Percentiles rank a stretch among this genome's conserved stretches.
These are phyloP conservation scores for Rhamnusium bicolor DNA, from an alignment of 2,888 invertebrate species.

Conservation along the genomic window DNA sequence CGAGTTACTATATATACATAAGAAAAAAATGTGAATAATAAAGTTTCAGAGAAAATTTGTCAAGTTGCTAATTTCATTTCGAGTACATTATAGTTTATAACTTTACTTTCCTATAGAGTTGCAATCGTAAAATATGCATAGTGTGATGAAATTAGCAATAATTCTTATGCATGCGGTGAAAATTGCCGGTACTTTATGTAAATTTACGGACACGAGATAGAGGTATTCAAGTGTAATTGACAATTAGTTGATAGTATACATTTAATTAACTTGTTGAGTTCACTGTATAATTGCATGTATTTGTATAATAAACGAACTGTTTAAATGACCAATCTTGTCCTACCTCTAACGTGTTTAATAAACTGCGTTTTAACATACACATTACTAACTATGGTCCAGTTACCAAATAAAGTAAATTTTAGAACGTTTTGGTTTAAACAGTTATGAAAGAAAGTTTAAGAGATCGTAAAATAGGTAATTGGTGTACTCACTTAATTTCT, in stretches of 20 bases:
- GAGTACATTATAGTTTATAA: background rate
- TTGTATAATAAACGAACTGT: background rate
- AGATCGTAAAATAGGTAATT: no score
- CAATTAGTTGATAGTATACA: conserved; percentile 26
- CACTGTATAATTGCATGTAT: background rate
- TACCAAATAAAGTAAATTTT: no score
- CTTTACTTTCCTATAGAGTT: background rate
- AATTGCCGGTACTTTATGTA: background rate
- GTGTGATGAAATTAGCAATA: background rate
- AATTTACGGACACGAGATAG: conserved; percentile 2
- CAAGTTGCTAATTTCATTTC: background rate
- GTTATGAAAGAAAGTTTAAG: no score
- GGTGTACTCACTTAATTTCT: no score
- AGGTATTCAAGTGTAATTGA: conserved; percentile 4
- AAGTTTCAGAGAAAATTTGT: background rate
- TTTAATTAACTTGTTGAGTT: conserved; percentile 29
- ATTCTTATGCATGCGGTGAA: background rate
- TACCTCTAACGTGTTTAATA: background rate
- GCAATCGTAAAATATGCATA: background rate
- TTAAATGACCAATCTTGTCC: background rate
- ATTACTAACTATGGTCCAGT: no score
- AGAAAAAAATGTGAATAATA: no score
- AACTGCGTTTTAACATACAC: no score
- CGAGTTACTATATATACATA: no score
- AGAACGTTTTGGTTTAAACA: no score